phyloP scores from a whole-genome alignment of 1,140 invertebrate species.

The Ditylenchus dipsaci region DNA sequence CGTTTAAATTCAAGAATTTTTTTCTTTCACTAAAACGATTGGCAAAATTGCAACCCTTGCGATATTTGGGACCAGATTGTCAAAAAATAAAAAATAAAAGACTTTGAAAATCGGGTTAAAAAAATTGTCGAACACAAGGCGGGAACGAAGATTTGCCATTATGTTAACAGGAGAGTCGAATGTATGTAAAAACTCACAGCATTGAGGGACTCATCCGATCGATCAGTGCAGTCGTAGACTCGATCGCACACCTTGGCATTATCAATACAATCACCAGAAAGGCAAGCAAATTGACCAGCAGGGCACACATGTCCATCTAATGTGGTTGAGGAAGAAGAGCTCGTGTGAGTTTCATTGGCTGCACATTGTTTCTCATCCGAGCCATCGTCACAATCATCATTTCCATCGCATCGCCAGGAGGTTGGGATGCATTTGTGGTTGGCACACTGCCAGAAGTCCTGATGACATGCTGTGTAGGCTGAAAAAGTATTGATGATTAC shows the following conservation, averaged over 20 bases:
- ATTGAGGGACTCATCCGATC: slow-evolving; percentile 90
- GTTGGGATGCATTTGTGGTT: slow-evolving; percentile 78
- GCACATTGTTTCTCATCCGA: slow-evolving; percentile 48
- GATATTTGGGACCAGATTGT: too few relatives aligned
- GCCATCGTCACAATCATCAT: slow-evolving; percentile 51
- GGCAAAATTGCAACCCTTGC: too few relatives aligned
- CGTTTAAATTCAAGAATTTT: too few relatives aligned
- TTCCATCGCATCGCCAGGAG: slow-evolving; percentile 49
- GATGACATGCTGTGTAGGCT: slow-evolving; percentile 55
- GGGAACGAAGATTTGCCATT: too few relatives aligned
- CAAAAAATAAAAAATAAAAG: too few relatives aligned
- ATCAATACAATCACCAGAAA: slow-evolving; percentile 70
- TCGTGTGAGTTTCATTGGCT: slow-evolving; percentile 15
- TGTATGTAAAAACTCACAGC: slow-evolving; percentile 69
- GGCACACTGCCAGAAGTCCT: slow-evolving; percentile 68
- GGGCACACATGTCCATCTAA: slow-evolving; percentile 40
- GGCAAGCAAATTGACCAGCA: slow-evolving; percentile 65
- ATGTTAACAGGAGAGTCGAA: too few relatives aligned
- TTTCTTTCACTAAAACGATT: too few relatives aligned
- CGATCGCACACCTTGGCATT: slow-evolving; percentile 67
- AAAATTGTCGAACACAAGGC: too few relatives aligned
- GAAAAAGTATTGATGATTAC: slow-evolving; percentile 5
- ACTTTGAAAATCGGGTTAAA: too few relatives aligned
- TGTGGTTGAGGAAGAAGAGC: background rate
- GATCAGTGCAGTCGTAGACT: slow-evolving; percentile 66